Base-by-base conservation (phyloP, 2,113 vertebrate genomes). In the Cyprinus carpio region DNA sequence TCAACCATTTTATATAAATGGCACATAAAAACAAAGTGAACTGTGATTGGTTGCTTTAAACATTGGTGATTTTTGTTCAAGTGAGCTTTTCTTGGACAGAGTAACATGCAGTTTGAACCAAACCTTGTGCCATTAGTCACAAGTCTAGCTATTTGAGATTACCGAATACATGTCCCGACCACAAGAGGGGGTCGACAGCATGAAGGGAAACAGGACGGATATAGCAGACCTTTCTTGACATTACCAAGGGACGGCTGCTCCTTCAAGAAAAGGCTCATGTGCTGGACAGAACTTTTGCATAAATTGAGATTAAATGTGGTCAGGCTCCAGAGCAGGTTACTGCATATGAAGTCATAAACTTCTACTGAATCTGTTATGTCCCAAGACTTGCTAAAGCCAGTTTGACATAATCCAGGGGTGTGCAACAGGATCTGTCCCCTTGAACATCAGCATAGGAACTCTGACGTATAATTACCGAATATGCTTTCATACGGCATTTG, bases 401-500 rank as follows among this genome's bases (percentile, higher is more conserved):
- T 71, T 85, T 74, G 64, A 75, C 77, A 87, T 67, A 49, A 81
- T 77, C 60, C 34, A 54, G 75, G 10, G 20, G 71, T 77, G 46
- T 81, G 37, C 65, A 83, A 62, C 46, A 69, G 49, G 69, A 81
- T 71, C 62, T 76, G 82, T 81, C 81, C 16, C n/a, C 43, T 25
- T 84, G 71, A 82, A 83, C 67, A 87, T 75, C 71, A 76, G 75
- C 43, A 40, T 60, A 43, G 60, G 46, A 86, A 75, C 58, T 51
- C 62, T 84, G 58, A 81, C 49, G 54, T 83, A 43, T 87, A 84
- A 87, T 89, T 84, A 81, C 67, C 0, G 69, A 79, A 62, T 64
- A 27, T 88, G 82, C 75, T 81, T 81, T 85, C 29, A 84, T 43
- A 56, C 75, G 27, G 84, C 60, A 76, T 81, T 88, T 87, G 80